Evolutionary conservation across 2,797 vertebrate species (phyloP).

Genomic region (Fringilla coelebs): DNA sequence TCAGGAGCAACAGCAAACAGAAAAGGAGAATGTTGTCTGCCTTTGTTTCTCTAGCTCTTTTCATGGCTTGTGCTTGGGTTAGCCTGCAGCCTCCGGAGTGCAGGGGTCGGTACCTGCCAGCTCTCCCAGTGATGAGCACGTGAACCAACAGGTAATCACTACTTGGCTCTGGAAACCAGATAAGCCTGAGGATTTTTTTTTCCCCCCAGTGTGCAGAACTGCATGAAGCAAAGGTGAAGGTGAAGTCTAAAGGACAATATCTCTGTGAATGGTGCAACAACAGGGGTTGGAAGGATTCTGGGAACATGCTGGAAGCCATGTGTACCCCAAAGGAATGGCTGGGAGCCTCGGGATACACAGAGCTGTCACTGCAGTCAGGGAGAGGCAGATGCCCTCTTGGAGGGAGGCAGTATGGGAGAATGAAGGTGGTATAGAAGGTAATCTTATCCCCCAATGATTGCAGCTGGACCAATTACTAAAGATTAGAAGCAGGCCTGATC

Average conservation of each 20-base stretch:
- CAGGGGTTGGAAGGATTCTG: neutral
- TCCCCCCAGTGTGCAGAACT: neutral
- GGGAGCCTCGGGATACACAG: neutral
- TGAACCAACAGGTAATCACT: neutral
- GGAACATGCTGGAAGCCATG: neutral
- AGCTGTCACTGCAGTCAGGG: neutral
- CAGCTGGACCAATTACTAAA: no score
- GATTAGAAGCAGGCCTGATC: no score
- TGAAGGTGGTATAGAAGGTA: no score
- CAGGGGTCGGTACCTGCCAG: neutral
- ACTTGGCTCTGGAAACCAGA: neutral
- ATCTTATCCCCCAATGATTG: no score
- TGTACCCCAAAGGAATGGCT: neutral
- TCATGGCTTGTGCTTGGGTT: neutral
- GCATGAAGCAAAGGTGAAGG: neutral
- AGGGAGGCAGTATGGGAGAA: no score
- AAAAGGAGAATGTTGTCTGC: neutral
- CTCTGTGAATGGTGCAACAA: rapidly evolving
- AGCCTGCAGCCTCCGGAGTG: neutral
- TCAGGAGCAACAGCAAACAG: neutral
- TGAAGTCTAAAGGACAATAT: neutral
- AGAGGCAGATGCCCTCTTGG: neutral
- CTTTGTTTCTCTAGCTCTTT: neutral
- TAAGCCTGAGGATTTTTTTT: neutral
- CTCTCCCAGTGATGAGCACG: neutral